A percentile compares a stretch with the other conserved stretches of the same genome.
Conservation (phyloP, 2,113 vertebrate genomes). For the Melanerpes formicivorus region DNA sequence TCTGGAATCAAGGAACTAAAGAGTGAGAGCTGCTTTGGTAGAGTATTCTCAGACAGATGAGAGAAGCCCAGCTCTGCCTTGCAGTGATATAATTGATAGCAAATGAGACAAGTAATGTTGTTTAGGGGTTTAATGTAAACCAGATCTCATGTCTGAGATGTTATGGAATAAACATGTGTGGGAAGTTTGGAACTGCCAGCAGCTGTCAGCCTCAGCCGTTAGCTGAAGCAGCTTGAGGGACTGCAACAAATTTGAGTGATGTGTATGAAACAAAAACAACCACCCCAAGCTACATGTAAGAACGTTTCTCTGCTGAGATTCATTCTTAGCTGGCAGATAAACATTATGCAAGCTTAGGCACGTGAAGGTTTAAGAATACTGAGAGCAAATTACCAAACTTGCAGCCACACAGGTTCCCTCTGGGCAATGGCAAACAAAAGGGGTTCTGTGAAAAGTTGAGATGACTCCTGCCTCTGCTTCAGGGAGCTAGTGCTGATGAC, state of each 20-base stretch:
- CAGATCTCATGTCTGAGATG: constrained; percentile 16
- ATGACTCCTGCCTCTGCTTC: background rate
- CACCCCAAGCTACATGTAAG: background rate
- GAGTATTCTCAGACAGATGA: background rate
- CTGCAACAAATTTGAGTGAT: background rate
- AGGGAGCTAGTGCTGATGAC: background rate
- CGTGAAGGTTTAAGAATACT: background rate
- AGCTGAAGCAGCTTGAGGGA: background rate
- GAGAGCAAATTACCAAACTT: background rate
- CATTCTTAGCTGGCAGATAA: background rate
- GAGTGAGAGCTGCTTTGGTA: background rate
- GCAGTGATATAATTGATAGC: constrained; percentile 5
- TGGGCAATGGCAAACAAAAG: background rate
- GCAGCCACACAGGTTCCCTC: background rate
- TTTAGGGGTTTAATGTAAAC: constrained; percentile 34
- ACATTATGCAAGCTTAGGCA: background rate
- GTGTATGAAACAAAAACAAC: background rate
- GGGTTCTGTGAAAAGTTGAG: background rate
- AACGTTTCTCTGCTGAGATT: background rate
- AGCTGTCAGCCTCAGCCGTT: background rate
- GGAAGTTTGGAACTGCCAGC: background rate
- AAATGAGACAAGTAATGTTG: background rate
- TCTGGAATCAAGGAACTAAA: background rate
- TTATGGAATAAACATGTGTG: background rate
- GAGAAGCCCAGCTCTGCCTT: background rate